These are phyloP conservation scores for Macrosteles quadrilineatus DNA, from an alignment of 1,140 invertebrate genomes.

Conservation along the genomic window DNA sequence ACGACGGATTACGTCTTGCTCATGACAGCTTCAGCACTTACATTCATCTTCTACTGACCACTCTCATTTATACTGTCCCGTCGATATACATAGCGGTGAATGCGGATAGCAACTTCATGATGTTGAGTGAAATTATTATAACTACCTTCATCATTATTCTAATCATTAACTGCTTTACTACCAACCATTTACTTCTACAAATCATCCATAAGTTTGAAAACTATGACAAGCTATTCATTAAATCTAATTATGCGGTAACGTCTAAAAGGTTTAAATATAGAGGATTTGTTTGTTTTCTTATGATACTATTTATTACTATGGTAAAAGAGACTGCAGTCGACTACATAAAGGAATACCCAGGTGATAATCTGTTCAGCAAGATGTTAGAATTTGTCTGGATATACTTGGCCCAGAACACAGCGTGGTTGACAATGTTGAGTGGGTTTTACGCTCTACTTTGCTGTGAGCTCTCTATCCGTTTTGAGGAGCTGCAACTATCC, in stretches of 20 bases:
- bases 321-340: not conserved
- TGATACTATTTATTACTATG: not conserved
- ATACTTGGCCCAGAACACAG: not conserved
- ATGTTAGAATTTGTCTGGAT: not conserved
- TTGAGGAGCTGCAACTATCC: not conserved
- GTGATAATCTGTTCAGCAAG: not conserved
- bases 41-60: not conserved
- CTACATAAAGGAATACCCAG: not conserved
- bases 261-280: not conserved
- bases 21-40: not conserved
- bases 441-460: not conserved
- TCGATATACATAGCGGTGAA: not conserved
- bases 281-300: not conserved
- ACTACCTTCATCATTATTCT: not conserved
- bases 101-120: not conserved
- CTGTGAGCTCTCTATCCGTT: not conserved
- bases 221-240: not conserved
- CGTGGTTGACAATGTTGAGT: constrained; percentile 1
- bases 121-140: not conserved
- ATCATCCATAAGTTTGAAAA: constrained; percentile 9
- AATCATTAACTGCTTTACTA: not conserved
- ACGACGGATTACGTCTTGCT: not conserved
- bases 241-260: not conserved
- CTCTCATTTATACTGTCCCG: not conserved
- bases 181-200: not conserved